Conservation (phyloP, 2,888 invertebrate species). For the Callyntrura guangdongensis region DNA sequence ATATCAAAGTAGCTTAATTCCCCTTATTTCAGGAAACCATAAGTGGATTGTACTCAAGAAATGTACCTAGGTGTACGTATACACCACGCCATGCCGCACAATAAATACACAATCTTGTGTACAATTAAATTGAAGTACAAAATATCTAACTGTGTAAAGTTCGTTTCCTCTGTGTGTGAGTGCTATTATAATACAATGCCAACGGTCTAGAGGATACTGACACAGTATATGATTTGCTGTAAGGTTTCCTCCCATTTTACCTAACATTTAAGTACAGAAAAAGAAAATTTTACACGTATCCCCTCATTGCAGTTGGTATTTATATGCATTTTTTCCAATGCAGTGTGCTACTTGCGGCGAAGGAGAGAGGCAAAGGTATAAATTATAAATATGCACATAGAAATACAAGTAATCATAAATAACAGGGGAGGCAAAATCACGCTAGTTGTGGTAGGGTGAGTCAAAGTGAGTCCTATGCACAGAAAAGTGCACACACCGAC, state of each 20-base stretch:
- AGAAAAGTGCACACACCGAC: constrained; percentile 12
- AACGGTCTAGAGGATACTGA: background rate
- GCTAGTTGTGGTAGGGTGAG: background rate
- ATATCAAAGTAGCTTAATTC: constrained; percentile 62
- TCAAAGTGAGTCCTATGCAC: background rate
- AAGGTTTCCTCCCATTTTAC: background rate
- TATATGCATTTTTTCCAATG: constrained; percentile 1
- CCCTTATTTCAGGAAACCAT: constrained; percentile 60
- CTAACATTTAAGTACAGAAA: background rate
- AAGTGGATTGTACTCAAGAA: background rate
- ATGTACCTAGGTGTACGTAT: too few relatives aligned
- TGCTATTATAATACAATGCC: background rate
- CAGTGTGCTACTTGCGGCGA: background rate
- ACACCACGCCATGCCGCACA: background rate
- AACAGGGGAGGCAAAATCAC: constrained; percentile 12
- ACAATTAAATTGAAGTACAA: background rate
- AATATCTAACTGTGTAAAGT: background rate
- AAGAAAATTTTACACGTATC: constrained; percentile 2
- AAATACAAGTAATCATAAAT: background rate
- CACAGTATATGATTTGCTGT: background rate
- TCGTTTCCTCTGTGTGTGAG: too few relatives aligned
- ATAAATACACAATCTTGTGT: background rate
- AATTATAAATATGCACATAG: background rate
- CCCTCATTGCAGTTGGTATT: background rate
- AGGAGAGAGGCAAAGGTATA: background rate